phyloP scores from a whole-genome alignment of 64 coral and sea anemone species.

The Dendronephthya gigantea region DNA sequence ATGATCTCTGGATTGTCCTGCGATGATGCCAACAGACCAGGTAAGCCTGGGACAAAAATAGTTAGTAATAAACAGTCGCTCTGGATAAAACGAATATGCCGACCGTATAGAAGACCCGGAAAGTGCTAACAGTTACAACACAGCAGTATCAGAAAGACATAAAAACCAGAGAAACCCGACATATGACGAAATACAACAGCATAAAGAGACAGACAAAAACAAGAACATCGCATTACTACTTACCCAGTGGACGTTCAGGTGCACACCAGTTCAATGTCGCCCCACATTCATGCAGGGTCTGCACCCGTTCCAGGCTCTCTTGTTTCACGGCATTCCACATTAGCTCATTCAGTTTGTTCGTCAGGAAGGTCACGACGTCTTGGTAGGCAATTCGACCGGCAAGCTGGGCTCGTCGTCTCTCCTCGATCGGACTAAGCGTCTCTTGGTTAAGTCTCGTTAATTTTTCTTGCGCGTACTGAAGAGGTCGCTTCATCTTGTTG shows the following conservation, averaged over 20 bases:
- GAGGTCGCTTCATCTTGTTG: neutral
- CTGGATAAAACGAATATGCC: too few relatives aligned
- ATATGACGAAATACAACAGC: too few relatives aligned
- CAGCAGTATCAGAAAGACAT: too few relatives aligned
- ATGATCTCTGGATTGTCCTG: conserved; percentile 11
- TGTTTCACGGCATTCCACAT: neutral
- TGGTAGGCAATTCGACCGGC: neutral
- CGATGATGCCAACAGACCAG: neutral
- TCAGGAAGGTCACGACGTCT: neutral
- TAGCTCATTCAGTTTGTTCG: neutral
- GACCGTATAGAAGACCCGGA: too few relatives aligned
- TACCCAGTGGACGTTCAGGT: conserved; percentile 2
- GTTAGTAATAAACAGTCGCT: too few relatives aligned
- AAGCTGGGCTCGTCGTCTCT: neutral
- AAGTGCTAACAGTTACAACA: neutral
- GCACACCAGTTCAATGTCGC: conserved; percentile 1
- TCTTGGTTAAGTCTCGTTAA: neutral
- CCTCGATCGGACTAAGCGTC: neutral
- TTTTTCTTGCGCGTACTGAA: neutral
- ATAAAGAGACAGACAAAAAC: neutral
- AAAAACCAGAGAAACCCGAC: too few relatives aligned
- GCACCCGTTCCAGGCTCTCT: neutral
- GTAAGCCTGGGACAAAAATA: neutral
- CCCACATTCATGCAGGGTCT: neutral
- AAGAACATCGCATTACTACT: neutral